Evolutionary conservation across 2,113 vertebrate species (phyloP).

Genomic region (Hypomesus transpacificus): DNA sequence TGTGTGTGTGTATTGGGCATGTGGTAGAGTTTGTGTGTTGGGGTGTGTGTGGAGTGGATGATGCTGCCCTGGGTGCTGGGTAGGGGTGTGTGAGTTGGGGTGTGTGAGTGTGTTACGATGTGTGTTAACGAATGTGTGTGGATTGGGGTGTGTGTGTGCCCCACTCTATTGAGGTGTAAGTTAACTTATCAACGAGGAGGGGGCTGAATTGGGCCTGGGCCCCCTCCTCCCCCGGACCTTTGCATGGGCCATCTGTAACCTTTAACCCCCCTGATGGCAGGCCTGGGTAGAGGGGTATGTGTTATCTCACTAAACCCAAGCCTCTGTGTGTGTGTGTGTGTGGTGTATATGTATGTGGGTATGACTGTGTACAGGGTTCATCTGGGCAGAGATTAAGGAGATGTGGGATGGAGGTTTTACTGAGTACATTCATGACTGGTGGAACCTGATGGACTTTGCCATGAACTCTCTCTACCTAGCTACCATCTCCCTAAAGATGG

Average conservation of each 20-base stretch:
- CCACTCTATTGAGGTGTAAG: too few species aligned
- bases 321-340: neutral
- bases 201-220: too few species aligned
- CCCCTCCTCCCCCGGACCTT: too few species aligned
- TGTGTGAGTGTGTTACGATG: neutral
- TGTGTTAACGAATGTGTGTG: neutral
- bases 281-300: too few species aligned
- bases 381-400: slow-evolving; percentile 90
- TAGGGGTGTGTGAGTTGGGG: slow-evolving; percentile 47
- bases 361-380: slow-evolving; percentile 74
- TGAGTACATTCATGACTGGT: slow-evolving; percentile 87
- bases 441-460: slow-evolving; percentile 91
- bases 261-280: too few species aligned
- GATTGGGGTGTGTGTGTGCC: slow-evolving; percentile 7
- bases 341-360: neutral
- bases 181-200: too few species aligned
- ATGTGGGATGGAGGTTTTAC: slow-evolving; percentile 91
- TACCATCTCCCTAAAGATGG: slow-evolving; percentile 88
- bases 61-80: slow-evolving; percentile 88
- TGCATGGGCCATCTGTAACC: too few species aligned
- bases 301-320: too few species aligned
- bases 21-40: too few species aligned
- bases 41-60: slow-evolving; percentile 80
- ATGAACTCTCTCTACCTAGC: slow-evolving; percentile 91
- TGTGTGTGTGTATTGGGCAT: too few species aligned